Evolutionary conservation across 2,113 vertebrate species (phyloP).

Genomic region (Perccottus glenii): DNA sequence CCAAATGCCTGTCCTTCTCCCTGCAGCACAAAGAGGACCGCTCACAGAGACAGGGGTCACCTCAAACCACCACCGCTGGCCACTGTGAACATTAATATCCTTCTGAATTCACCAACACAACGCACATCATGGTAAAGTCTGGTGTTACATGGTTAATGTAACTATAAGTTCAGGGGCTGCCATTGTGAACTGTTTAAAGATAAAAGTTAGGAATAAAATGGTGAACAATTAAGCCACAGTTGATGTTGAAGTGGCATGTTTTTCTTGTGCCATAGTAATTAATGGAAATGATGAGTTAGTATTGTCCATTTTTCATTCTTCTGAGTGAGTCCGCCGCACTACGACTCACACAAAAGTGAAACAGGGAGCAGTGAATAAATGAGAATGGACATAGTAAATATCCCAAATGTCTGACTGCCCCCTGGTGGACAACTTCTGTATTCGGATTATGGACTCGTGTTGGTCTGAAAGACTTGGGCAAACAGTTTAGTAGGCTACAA

Average conservation of each 20-base stretch:
- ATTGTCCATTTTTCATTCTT: no score
- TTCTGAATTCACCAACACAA: not conserved
- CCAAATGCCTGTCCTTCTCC: constrained; percentile 25
- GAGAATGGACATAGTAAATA: not conserved
- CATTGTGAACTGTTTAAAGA: no score
- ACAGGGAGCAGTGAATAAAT: no score
- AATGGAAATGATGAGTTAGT: no score
- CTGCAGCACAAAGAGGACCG: constrained; percentile 3
- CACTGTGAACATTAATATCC: not conserved
- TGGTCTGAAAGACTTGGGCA: no score
- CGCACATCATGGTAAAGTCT: no score
- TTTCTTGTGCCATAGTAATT: no score
- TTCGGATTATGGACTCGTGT: not conserved
- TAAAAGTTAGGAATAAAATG: no score
- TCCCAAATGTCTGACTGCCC: not conserved
- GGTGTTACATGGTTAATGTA: no score
- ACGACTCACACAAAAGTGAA: not conserved
- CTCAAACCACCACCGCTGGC: constrained; percentile 24
- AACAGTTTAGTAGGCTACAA: not conserved
- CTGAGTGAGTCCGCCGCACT: not conserved
- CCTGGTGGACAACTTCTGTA: not conserved
- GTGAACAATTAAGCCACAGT: no score
- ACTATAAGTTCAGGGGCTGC: no score
- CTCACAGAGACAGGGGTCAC: constrained; percentile 41
- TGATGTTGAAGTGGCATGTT: no score